These are phyloP conservation scores for Spea hammondii DNA, from an alignment of 2,797 vertebrate genomes.

Conservation along the genomic window DNA sequence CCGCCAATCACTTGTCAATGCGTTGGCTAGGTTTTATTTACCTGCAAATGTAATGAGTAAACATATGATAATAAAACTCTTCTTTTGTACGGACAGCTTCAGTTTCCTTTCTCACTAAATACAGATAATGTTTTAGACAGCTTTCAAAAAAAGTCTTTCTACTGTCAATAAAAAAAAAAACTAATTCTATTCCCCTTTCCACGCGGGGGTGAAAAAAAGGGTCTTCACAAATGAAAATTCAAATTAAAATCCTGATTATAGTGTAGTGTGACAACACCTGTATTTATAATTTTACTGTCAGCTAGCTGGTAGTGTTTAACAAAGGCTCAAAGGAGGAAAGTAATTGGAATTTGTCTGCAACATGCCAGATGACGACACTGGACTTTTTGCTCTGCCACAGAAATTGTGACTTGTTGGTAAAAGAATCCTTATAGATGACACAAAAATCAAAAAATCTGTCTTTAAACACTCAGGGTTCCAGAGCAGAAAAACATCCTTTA, in stretches of 20 bases:
- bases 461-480: background rate
- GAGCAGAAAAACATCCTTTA: too few species aligned
- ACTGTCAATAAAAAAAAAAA: conserved; percentile 77
- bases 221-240: conserved; percentile 82
- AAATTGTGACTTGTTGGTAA: conserved; percentile 73
- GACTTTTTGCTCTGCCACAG: conserved; percentile 67
- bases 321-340: conserved; percentile 78
- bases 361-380: conserved; percentile 74
- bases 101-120: conserved; percentile 72
- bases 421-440: conserved; percentile 65
- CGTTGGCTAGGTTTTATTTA: conserved; percentile 76
- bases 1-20: conserved; percentile 78
- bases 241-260: conserved; percentile 86
- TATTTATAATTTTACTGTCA: conserved; percentile 88
- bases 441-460: background rate
- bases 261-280: conserved; percentile 84
- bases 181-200: conserved; percentile 81
- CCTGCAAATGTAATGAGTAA: conserved; percentile 78
- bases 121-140: conserved; percentile 79
- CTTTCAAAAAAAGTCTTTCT: conserved; percentile 83
- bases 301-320: conserved; percentile 80
- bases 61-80: conserved; percentile 82
- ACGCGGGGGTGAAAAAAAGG: conserved; percentile 63
- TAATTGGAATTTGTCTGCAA: conserved; percentile 83
- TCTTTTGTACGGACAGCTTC: conserved; percentile 75